A percentile compares a stretch with the other conserved stretches of the same genome.
These are phyloP conservation scores for Limnephilus lunatus DNA, from an alignment of 2,888 invertebrate species.

Conservation along the genomic window DNA sequence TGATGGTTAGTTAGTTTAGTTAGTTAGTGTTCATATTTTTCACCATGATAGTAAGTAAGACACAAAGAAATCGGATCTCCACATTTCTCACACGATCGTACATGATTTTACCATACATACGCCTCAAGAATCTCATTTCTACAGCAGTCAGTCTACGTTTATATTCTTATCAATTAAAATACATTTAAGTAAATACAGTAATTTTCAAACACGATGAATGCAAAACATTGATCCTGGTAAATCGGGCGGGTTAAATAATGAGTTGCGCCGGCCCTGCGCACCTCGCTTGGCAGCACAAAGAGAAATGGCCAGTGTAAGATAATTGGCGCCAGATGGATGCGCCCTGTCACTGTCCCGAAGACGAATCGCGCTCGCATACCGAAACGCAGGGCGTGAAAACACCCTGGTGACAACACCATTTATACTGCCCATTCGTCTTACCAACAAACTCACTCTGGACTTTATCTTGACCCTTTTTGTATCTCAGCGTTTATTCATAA, in stretches of 20 bases:
- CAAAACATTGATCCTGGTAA: no score
- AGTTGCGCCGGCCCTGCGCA: neutral
- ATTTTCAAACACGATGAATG: no score
- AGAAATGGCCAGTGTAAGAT: slow-evolving; percentile 6
- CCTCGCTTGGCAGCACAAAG: neutral
- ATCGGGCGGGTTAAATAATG: neutral
- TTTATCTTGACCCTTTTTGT: neutral
- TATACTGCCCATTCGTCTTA: slow-evolving; percentile 8
- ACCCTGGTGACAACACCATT: slow-evolving; percentile 10
- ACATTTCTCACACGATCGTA: no score
- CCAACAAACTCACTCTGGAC: neutral
- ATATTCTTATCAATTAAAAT: no score
- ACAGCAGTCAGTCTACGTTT: no score
- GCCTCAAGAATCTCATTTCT: no score
- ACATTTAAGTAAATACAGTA: no score
- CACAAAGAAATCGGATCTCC: no score
- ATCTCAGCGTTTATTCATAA: neutral
- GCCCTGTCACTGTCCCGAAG: slow-evolving; percentile 5
- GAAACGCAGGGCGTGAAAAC: neutral
- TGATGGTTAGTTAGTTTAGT: no score
- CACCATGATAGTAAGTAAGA: no score
- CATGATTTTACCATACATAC: no score
- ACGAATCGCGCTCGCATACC: slow-evolving; percentile 10
- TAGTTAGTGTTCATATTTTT: no score
- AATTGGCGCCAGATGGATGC: slow-evolving; percentile 26